A percentile compares a stretch with the other conserved stretches of the same genome.
These are phyloP conservation scores for Sebastes umbrosus DNA, from an alignment of 2,797 vertebrate species.

Conservation along the genomic window DNA sequence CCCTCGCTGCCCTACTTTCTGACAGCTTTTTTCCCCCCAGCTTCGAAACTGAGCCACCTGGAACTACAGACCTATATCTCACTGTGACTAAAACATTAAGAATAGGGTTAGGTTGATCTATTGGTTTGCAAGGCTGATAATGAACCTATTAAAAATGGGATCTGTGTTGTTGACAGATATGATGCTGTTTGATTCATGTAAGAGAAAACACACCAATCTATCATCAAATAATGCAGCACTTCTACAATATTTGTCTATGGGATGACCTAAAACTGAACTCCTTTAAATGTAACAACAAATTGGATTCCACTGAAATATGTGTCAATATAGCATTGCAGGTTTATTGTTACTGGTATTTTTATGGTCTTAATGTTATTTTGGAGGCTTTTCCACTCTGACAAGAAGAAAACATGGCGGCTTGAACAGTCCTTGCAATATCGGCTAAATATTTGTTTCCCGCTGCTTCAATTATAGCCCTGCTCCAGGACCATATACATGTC, in stretches of 20 bases:
- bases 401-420: background rate
- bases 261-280: background rate
- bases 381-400: background rate
- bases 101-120: slow-evolving; percentile 17
- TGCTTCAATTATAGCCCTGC: background rate
- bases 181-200: background rate
- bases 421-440: background rate
- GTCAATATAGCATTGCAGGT: background rate
- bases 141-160: background rate
- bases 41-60: slow-evolving; percentile 14
- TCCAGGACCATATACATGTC: too few species aligned
- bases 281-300: background rate
- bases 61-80: slow-evolving; percentile 20
- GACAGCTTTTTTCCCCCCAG: slow-evolving; percentile 1
- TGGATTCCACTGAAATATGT: background rate
- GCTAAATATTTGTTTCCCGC: background rate
- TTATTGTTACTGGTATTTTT: background rate
- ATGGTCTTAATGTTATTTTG: background rate
- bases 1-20: slow-evolving; percentile 70
- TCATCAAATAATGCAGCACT: background rate
- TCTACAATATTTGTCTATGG: background rate
- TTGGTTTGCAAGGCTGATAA: background rate
- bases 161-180: background rate
- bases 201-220: background rate
- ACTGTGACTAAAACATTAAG: slow-evolving; percentile 5